A percentile compares a stretch with the other conserved stretches of the same genome.
Conservation (phyloP, 2,113 vertebrate genomes). For the Erythrocebus patas region DNA sequence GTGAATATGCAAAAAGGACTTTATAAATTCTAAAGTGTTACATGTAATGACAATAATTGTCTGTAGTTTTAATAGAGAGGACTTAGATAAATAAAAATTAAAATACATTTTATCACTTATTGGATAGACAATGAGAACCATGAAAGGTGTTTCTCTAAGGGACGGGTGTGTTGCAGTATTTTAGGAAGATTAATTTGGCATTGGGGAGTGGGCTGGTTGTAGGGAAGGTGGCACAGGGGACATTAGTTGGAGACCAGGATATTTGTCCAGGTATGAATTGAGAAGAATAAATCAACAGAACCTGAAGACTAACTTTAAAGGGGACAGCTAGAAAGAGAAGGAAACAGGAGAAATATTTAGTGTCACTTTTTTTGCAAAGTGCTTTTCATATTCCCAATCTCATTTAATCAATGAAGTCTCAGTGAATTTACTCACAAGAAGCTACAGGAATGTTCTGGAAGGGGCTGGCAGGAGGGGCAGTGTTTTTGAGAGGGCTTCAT, state of each 20-base stretch:
- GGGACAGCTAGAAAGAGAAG: background rate
- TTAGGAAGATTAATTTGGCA: background rate
- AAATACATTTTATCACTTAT: background rate
- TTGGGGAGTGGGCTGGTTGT: background rate
- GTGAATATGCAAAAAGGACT: background rate
- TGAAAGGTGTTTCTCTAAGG: background rate
- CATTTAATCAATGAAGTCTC: background rate
- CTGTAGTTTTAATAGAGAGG: background rate
- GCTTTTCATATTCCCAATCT: background rate
- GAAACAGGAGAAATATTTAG: background rate
- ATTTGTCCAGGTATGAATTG: background rate
- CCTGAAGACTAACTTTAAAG: background rate
- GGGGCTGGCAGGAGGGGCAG: background rate
- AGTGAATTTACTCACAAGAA: background rate
- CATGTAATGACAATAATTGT: background rate
- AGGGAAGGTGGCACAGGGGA: background rate
- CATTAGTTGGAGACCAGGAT: background rate
- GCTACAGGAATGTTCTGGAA: background rate
- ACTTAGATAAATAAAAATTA: background rate
- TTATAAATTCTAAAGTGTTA: background rate
- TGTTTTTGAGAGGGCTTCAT: background rate
- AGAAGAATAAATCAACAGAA: background rate
- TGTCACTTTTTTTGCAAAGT: background rate
- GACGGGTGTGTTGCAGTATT: background rate
- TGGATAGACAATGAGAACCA: conserved; percentile 10